Evolutionary conservation across 2,797 vertebrate genomes (phyloP), one percentile per base, ranked within the genome.

Genomic region (Crocidura indochinensis): DNA sequence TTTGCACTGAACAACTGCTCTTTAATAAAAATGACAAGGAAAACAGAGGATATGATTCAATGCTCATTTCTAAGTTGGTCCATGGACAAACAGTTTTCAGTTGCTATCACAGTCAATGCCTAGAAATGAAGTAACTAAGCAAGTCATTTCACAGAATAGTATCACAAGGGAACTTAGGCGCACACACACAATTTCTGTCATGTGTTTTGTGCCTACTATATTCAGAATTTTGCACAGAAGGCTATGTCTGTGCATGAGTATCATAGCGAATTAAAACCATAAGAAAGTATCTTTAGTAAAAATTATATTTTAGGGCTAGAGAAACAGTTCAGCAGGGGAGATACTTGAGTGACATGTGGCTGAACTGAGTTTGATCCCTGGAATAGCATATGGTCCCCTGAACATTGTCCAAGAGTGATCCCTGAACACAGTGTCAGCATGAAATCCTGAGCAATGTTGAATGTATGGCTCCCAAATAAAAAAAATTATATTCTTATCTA

Each of bases 41-140:
- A 87, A 81, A 75, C 67, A 95, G 68, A 89, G 51, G 29, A 8
- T 74, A 80, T 8, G 1, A 31, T 71, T 86, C 71, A 88, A 78
- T 81, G 49, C n/a, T n/a, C 62, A 47, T 20, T 65, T 91, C 60
- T 31, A 68, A 90, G 3, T 20, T 19, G 1, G 12, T 88, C 44
- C 27, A 72, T 0, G 0, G 71, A 78, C n/a, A n/a, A n/a, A n/a
- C 73, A 79, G 14, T 44, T 80, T 92, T 53, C 67, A 15, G 69
- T 80, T 89, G 69, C 38, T 60, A 71, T 31, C 87, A 31, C 62
- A 79, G 27, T 74, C 53, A 46, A 24, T 71, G 90, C 87, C 62
- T 51, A 47, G 38, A 94, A 85, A 86, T 46, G 47, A 88, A 67
- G 38, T 71, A 38, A 38, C 38, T 38, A 73, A 91, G 67, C 29